Evolutionary conservation across 1,140 invertebrate genomes (phyloP), one percentile per base, ranked within the genome.

Genomic region (Babylonia areolata): DNA sequence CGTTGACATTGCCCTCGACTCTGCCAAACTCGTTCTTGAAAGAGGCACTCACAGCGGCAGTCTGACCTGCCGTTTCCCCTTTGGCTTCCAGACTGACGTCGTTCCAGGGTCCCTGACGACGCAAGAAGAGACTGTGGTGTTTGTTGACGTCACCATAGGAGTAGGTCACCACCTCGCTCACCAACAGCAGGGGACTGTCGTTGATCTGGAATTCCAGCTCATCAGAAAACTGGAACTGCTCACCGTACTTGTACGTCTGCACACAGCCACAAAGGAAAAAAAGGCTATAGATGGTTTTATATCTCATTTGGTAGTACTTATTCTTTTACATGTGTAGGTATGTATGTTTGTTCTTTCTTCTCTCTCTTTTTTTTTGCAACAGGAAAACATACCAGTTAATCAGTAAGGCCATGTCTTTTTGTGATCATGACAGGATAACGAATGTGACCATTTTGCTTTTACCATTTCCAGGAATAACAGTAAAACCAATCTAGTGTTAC

Each of bases 21-120:
- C 77, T 79, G 77, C 78, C 78, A 40, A 33, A 80, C 23, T 80
- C 78, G 46, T 80, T 80, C 78, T 80, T 80, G 42, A 80, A 80
- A 42, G 28, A 54, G 28, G n/a, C 46, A n/a, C 54, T 42, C 40
- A 58, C 35, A 5, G 42, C 46, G 23, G 33, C 46, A 23, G n/a
- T 28, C 78, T 80, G 28, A n/a, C 42, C 42, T 80, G 17, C 42
- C 31, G 28, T 39, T 58, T 3, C 1, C 17, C 78, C 42, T 40
- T 80, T 54, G n/a, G 31, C 78, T 11, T 28, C 78, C 78, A 80
- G 31, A 6, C 28, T 80, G 78, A 80, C 78, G 78, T 80, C 78
- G 54, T 51, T 33, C 78, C 78, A 80, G n/a, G 78, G 42, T 6
- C 78, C 78, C n/a, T 80, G 42, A 35, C 78, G 78, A 51, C 46